phyloP scores from a whole-genome alignment of 1,140 invertebrate genomes.

The Drosophila baimaii region DNA sequence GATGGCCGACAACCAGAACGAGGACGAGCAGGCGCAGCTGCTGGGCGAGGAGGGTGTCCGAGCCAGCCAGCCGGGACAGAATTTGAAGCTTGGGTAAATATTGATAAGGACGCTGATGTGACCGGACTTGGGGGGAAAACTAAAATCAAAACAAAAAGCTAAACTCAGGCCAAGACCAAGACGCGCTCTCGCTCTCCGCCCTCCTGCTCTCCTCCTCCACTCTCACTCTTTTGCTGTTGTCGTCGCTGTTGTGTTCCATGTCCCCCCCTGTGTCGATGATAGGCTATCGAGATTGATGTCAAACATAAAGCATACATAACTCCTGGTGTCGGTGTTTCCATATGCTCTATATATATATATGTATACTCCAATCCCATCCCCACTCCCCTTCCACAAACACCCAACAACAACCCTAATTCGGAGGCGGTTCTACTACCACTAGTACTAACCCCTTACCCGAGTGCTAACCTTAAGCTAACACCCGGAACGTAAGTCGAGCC shows the following conservation, averaged over 20 bases:
- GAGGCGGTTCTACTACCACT: conserved; percentile 47
- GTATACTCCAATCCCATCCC: background rate
- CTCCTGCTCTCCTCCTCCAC: conserved; percentile 43
- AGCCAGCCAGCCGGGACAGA: conserved; percentile 96
- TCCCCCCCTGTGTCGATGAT: conserved; percentile 14
- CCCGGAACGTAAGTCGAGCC: conserved; percentile 10
- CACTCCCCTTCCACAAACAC: background rate
- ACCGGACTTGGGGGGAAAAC: conserved; percentile 56
- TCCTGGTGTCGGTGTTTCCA: conserved; percentile 63
- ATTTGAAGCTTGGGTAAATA: conserved; percentile 94
- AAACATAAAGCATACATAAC: conserved; percentile 45
- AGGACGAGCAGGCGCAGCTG: conserved; percentile 96
- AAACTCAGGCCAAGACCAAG: conserved; percentile 64
- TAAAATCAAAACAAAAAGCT: conserved; percentile 5
- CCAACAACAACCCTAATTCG: conserved; percentile 41
- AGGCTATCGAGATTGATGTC: conserved; percentile 36
- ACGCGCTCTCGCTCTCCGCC: conserved; percentile 58
- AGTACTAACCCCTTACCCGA: conserved; percentile 23
- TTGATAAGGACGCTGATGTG: conserved; percentile 41
- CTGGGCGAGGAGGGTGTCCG: conserved; percentile 96
- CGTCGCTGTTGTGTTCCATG: conserved; percentile 33
- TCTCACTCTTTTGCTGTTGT: conserved; percentile 45
- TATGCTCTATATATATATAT: conserved; percentile 1
- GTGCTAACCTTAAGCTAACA: conserved; percentile 18
- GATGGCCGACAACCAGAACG: conserved; percentile 95